A percentile compares a stretch with the other conserved stretches of the same genome.
Evolutionary conservation across 2,888 invertebrate genomes (phyloP).

Genomic region (Lepidonotus clava): DNA sequence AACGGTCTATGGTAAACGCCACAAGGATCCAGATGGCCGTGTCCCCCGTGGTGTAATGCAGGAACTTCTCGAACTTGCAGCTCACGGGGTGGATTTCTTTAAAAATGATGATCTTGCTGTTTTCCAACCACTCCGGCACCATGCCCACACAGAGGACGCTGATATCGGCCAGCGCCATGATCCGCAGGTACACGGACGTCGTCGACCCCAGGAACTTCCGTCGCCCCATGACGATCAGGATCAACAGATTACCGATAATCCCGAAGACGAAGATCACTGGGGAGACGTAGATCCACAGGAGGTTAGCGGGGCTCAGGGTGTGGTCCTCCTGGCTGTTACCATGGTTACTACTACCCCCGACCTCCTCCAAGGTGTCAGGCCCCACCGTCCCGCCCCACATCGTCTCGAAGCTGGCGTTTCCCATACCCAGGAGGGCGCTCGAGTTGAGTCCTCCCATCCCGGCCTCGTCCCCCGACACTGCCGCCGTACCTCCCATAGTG

Average conservation of each 20-base stretch:
- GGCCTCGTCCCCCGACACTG: background rate
- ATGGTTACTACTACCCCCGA: background rate
- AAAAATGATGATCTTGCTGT: slow-evolving; percentile 57
- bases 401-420: background rate
- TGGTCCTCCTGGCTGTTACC: background rate
- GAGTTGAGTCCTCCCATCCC: background rate
- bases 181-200: slow-evolving; percentile 63
- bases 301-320: slow-evolving; percentile 39
- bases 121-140: slow-evolving; percentile 66
- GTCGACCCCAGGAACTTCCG: slow-evolving; percentile 64
- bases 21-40: slow-evolving; percentile 76
- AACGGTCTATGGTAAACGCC: slow-evolving; percentile 74
- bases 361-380: background rate
- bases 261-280: slow-evolving; percentile 65
- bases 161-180: slow-evolving; percentile 66
- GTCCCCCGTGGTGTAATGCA: slow-evolving; percentile 73
- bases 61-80: slow-evolving; percentile 74
- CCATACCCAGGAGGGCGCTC: background rate
- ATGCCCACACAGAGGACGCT: slow-evolving; percentile 64
- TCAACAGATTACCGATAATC: slow-evolving; percentile 65
- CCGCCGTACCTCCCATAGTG: background rate
- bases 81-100: slow-evolving; percentile 58
- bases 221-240: slow-evolving; percentile 64
- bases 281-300: slow-evolving; percentile 64
- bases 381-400: background rate